Percentiles rank a stretch among this genome's conserved stretches.
phyloP scores from a whole-genome alignment of 2,113 vertebrate species.

The Willisornis vidua region DNA sequence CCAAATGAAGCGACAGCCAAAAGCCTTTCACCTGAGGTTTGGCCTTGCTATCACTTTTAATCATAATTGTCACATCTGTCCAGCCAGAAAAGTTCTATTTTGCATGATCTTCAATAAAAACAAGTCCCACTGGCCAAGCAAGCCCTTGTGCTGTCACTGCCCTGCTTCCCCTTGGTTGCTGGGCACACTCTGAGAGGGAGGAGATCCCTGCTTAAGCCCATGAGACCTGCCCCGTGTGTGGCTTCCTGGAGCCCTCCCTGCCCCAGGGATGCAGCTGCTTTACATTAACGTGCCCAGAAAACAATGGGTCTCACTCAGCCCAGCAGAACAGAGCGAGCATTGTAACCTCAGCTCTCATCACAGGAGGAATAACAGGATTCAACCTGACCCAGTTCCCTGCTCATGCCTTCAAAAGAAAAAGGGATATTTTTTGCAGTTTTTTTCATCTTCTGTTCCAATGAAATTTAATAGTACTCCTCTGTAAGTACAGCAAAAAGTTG shows the following conservation, averaged over 20 bases:
- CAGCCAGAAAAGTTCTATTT: not conserved
- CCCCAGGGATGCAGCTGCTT: not conserved
- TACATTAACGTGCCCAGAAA: not conserved
- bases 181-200: not conserved
- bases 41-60: not conserved
- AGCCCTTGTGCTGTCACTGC: not conserved
- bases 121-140: rapidly evolving
- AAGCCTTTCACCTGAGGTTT: not conserved
- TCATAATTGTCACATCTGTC: rapidly evolving
- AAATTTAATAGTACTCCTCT: not conserved
- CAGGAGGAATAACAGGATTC: not conserved
- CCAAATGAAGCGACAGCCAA: not conserved
- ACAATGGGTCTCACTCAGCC: not conserved
- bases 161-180: not conserved
- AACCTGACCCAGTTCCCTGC: not conserved
- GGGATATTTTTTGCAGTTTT: not conserved
- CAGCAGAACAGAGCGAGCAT: not conserved
- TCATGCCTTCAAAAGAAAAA: not conserved
- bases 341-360: not conserved
- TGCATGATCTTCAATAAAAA: rapidly evolving
- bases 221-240: not conserved
- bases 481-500: not conserved
- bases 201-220: not conserved
- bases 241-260: not conserved
- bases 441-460: not conserved